Conservation (phyloP, 2,113 vertebrate species). For the Chloroceryle aenea region DNA sequence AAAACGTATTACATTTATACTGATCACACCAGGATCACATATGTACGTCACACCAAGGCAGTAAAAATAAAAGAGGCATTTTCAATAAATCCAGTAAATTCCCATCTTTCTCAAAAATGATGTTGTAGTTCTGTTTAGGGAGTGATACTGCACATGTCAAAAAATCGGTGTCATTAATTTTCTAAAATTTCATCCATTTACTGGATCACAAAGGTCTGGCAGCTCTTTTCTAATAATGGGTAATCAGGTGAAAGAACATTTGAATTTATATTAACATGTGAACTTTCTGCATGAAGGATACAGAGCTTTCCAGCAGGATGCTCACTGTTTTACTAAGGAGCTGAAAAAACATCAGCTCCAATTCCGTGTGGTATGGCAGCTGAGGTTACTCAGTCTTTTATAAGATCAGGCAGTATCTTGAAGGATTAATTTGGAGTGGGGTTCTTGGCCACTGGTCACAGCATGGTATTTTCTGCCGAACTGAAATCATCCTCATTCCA, state of each 20-base stretch:
- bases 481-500: slow-evolving; percentile 44
- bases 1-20: neutral
- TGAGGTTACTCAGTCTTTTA: neutral
- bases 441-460: slow-evolving; percentile 44
- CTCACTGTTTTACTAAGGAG: neutral
- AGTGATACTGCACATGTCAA: neutral
- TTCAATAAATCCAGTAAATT: neutral
- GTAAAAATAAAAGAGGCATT: neutral
- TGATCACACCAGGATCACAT: neutral
- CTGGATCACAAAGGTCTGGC: slow-evolving; percentile 2
- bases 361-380: neutral
- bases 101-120: neutral
- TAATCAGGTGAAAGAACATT: slow-evolving; percentile 40
- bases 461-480: slow-evolving; percentile 43
- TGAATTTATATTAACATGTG: slow-evolving; percentile 25
- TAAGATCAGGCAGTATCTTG: neutral
- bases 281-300: slow-evolving; percentile 33
- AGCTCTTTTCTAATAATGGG: slow-evolving; percentile 32
- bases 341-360: neutral
- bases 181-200: neutral
- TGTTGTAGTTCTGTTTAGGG: neutral
- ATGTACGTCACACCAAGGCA: neutral
- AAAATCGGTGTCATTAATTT: slow-evolving; percentile 42
- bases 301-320: neutral
- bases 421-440: slow-evolving; percentile 35